Percentiles rank a stretch among this genome's conserved stretches.
phyloP scores from a whole-genome alignment of 2,797 vertebrate species.

The Gallirallus australis region DNA sequence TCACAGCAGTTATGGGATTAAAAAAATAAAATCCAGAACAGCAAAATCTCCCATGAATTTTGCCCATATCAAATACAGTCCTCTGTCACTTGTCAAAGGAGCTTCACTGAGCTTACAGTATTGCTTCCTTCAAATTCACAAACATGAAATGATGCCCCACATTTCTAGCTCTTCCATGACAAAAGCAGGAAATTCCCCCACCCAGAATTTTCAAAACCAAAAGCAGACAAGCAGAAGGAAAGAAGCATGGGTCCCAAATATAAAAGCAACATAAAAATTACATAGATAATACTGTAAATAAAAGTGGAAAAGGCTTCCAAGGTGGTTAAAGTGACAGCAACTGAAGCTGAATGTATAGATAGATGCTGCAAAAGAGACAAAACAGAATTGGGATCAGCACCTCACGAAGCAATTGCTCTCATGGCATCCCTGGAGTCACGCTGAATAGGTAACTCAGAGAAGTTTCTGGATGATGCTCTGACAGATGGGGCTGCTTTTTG shows the following conservation, averaged over 20 bases:
- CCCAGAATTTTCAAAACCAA: neutral
- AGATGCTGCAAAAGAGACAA: neutral
- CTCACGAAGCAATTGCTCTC: neutral
- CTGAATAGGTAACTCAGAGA: neutral
- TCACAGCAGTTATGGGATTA: neutral
- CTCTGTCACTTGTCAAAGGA: neutral
- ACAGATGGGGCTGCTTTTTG: neutral
- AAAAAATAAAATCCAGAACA: neutral
- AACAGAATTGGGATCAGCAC: neutral
- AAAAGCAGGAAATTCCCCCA: conserved; percentile 19
- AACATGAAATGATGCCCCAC: neutral
- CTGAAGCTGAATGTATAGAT: neutral
- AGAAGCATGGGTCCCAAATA: neutral
- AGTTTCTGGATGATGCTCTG: neutral
- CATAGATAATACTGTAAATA: neutral
- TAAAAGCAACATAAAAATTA: neutral
- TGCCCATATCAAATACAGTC: neutral
- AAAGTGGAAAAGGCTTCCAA: neutral
- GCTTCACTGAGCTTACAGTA: neutral
- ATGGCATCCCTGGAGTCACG: neutral
- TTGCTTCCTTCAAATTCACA: conserved; percentile 1
- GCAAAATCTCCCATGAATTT: neutral
- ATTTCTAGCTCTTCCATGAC: neutral
- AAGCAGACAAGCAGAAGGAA: neutral
- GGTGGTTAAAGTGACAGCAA: neutral